Evolutionary conservation across 2,888 invertebrate genomes (phyloP).

Genomic region (Mythimna impura): DNA sequence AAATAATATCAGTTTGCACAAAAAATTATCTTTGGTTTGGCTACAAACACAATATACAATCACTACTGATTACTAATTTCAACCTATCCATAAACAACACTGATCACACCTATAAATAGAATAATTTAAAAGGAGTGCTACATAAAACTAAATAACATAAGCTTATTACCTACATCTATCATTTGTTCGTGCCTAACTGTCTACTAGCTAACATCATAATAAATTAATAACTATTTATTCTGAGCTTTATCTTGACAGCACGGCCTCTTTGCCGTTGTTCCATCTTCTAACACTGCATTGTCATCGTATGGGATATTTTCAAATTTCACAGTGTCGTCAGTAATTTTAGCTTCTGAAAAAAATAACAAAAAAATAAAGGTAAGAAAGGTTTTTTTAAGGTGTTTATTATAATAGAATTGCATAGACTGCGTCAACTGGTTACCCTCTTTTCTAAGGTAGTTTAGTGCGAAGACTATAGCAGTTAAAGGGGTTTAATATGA

Average conservation of each 20-base stretch:
- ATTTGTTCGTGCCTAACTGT: background rate
- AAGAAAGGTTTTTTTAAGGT: background rate
- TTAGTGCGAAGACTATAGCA: too few relatives aligned
- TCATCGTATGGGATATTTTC: constrained; percentile 92
- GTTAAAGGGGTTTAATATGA: too few relatives aligned
- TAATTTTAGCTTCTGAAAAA: constrained; percentile 91
- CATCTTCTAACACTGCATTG: constrained; percentile 81
- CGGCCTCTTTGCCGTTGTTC: constrained; percentile 62
- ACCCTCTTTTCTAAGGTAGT: too few relatives aligned
- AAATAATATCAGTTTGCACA: background rate
- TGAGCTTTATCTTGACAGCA: constrained; percentile 78
- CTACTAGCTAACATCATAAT: constrained; percentile 1
- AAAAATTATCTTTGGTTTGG: background rate
- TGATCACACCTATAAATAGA: background rate
- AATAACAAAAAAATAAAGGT: constrained; percentile 28
- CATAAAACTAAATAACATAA: constrained; percentile 6
- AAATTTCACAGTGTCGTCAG: constrained; percentile 90
- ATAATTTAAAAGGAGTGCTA: background rate
- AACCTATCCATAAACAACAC: background rate
- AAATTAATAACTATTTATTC: constrained; percentile 65
- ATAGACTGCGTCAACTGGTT: background rate
- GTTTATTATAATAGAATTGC: background rate
- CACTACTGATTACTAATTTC: background rate
- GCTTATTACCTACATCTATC: background rate
- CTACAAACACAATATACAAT: background rate